phyloP scores from a whole-genome alignment of 2,797 vertebrate species.

The Lacerta bilineata region DNA sequence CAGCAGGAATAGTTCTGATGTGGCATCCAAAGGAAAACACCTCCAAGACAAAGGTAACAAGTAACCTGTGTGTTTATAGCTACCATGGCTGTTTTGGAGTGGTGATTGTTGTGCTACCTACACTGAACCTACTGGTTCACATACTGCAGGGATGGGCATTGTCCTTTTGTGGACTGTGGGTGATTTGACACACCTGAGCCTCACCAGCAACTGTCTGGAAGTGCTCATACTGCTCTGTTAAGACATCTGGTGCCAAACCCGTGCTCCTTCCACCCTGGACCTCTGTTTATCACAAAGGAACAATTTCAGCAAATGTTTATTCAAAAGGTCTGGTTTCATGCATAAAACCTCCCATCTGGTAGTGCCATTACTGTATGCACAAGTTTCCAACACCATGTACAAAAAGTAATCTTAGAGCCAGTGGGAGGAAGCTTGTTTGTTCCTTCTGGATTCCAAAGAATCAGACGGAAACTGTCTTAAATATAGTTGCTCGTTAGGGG shows the following conservation, averaged over 20 bases:
- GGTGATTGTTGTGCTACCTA: too few relatives aligned
- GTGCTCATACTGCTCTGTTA: not conserved
- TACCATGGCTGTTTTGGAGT: not conserved
- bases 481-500: not conserved
- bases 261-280: not conserved
- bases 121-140: not conserved
- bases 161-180: not conserved
- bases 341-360: not conserved
- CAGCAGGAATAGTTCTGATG: too few relatives aligned
- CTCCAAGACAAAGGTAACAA: not conserved
- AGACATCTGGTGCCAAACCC: not conserved
- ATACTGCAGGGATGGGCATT: not conserved
- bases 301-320: not conserved
- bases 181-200: not conserved
- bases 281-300: not conserved
- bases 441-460: constrained; percentile 20
- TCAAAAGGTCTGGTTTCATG: not conserved
- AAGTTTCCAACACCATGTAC: constrained; percentile 1
- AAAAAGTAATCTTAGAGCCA: constrained; percentile 9
- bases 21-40: not conserved
- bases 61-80: not conserved
- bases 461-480: not conserved
- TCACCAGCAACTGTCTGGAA: not conserved
- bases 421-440: not conserved
- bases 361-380: not conserved